Percentiles rank a stretch among this genome's conserved stretches.
These are phyloP conservation scores for Mustela lutreola DNA, from an alignment of 2,113 vertebrate species.

Conservation along the genomic window DNA sequence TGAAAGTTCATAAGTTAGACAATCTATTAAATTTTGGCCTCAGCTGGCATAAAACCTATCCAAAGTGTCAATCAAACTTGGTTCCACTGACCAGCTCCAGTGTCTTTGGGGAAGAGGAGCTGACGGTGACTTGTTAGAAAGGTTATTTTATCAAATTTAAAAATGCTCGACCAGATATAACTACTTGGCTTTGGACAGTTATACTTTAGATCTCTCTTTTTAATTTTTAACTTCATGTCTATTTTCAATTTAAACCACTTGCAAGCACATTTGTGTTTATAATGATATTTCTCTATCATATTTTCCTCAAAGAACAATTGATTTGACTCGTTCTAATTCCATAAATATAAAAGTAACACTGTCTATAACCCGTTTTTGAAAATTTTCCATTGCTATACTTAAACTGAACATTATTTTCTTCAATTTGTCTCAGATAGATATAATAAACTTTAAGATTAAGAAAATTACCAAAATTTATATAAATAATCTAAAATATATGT, in stretches of 20 bases:
- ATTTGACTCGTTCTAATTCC: neutral
- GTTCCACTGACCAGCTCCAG: neutral
- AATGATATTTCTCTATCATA: neutral
- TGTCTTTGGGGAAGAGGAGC: rapidly evolving
- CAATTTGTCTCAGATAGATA: neutral
- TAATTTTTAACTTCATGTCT: neutral
- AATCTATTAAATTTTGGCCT: neutral
- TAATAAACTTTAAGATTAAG: neutral
- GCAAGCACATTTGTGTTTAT: neutral
- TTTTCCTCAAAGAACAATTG: neutral
- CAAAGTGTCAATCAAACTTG: neutral
- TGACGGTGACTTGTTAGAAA: neutral
- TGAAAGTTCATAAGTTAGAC: neutral
- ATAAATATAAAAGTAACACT: neutral
- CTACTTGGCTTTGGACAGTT: neutral
- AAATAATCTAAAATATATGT: neutral
- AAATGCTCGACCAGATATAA: no score
- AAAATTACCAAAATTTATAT: neutral
- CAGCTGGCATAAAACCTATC: neutral
- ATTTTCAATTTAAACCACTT: conserved; percentile 1
- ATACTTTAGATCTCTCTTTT: neutral
- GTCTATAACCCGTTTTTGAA: neutral
- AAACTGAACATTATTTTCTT: neutral
- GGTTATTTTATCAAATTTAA: neutral
- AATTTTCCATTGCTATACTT: neutral